Base-by-base conservation (phyloP, 2,797 vertebrate genomes). In the Scarus forsteni region DNA sequence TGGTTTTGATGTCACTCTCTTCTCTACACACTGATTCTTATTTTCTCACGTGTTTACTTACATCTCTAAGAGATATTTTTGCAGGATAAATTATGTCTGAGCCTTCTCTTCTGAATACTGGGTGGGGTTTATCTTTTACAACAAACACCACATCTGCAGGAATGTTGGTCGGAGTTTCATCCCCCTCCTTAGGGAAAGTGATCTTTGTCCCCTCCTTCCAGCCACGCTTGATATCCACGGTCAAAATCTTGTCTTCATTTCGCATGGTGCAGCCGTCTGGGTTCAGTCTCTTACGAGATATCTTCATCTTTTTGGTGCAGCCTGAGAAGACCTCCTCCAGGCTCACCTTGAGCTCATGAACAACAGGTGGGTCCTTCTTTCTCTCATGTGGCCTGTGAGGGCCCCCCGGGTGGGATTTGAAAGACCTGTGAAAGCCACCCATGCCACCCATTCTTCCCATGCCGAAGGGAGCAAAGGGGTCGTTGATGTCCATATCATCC, bases 121-220 rank as follows among this genome's bases (percentile, higher is more conserved):
- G 79, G 69, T 99, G 98, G 16, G 95, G 94, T 87, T 98, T 98
- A 93, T 99, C 98, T 94, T 97, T 99, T 49, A 99, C 96, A 63
- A 99, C 94, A 86, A 99, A 99, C 89, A 99, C 97, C 86, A 99
- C 96, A 68, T 99, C 98, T 60, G 97, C 98, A 70, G 98, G 97
- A 93, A 99, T 99, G 85, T 96, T 97, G 80, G 88, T 94, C 43
- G 96, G 95, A 7, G 96, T 96, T 93, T 99, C 97, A 59, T 99
- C 98, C 0, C 98, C 97, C 92, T 99, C 97, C 76, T 94, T 96
- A 0, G 98, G 98, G 79, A 99, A 99, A 60, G 98, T 99, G 88
- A 99, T 99, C 92, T 98, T 99, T 52, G 98, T 99, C 44, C 98
- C 98, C 88, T 99, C 98, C 87, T 99, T 99, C 98, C 98, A 99